Evolutionary conservation across 2,113 vertebrate genomes (phyloP).

Genomic region (Columba livia): DNA sequence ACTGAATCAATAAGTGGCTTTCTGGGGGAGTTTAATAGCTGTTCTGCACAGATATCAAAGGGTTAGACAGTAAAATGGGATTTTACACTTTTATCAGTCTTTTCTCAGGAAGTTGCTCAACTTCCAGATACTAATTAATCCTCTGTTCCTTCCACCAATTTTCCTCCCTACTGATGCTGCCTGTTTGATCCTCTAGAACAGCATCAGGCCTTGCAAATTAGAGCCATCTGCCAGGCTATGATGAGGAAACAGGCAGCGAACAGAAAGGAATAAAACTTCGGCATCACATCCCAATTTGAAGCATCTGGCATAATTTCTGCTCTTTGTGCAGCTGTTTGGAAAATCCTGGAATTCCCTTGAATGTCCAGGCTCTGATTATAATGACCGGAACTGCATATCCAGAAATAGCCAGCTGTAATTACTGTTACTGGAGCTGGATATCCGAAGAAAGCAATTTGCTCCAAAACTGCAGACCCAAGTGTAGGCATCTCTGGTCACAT

Average conservation of each 20-base stretch:
- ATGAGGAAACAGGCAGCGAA: not conserved
- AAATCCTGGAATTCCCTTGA: not conserved
- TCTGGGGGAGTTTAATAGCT: not conserved
- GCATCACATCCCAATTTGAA: not conserved
- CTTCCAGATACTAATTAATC: slow-evolving; percentile 25
- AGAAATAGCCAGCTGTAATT: not conserved
- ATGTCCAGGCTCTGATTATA: not conserved
- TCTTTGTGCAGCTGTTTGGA: not conserved
- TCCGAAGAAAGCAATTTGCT: not conserved
- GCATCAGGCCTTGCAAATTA: not conserved
- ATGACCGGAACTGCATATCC: not conserved
- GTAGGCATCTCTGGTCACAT: not conserved
- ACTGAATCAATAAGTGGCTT: slow-evolving; percentile 1
- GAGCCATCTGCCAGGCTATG: not conserved
- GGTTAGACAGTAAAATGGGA: not conserved
- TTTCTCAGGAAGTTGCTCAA: not conserved
- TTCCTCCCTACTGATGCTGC: not conserved
- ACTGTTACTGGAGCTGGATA: not conserved
- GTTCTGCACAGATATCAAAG: not conserved
- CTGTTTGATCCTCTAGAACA: not conserved
- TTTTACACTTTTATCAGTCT: not conserved
- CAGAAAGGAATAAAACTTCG: not conserved
- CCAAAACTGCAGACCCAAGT: not conserved
- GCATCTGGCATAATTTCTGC: not conserved
- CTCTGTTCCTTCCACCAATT: not conserved